phyloP scores from a whole-genome alignment of 2,797 vertebrate species.

The Scarus forsteni region DNA sequence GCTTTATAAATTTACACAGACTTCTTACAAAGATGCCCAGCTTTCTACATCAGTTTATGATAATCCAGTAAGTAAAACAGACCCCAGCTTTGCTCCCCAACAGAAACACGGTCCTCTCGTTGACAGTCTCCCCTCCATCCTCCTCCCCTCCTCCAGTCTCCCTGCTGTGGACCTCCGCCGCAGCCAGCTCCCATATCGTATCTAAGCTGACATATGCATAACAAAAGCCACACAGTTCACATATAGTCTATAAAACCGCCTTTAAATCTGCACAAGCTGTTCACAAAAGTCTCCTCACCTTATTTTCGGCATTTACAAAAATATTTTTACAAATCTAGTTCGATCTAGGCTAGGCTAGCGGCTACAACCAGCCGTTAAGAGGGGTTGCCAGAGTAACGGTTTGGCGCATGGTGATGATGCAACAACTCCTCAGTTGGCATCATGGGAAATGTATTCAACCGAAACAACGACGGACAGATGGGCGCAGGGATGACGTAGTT shows the following conservation, averaged over 20 bases:
- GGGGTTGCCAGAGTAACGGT: conserved; percentile 71
- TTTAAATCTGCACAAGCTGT: neutral
- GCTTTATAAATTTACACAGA: too few species aligned
- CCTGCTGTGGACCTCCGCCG: conserved; percentile 85
- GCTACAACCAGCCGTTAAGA: neutral
- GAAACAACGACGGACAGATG: too few species aligned
- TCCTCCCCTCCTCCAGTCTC: conserved; percentile 72
- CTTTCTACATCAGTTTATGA: too few species aligned
- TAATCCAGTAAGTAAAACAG: conserved; percentile 7
- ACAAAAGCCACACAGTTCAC: neutral
- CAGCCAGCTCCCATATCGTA: conserved; percentile 94
- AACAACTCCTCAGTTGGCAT: neutral
- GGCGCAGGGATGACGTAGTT: too few species aligned
- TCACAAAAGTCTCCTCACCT: conserved; percentile 49
- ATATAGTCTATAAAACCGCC: too few species aligned
- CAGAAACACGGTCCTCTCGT: conserved; percentile 91
- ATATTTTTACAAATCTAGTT: neutral
- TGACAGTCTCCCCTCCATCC: conserved; percentile 64
- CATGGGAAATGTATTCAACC: conserved; percentile 35
- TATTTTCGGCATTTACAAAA: conserved; percentile 76
- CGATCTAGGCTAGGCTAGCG: neutral
- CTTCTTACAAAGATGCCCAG: too few species aligned
- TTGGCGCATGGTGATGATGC: conserved; percentile 50
- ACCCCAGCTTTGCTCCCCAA: conserved; percentile 95
- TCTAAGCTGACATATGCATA: conserved; percentile 82